Base-by-base conservation (phyloP, 37 sponge, comb jelly and placozoan species). In the Mnemiopsis leidyi region DNA sequence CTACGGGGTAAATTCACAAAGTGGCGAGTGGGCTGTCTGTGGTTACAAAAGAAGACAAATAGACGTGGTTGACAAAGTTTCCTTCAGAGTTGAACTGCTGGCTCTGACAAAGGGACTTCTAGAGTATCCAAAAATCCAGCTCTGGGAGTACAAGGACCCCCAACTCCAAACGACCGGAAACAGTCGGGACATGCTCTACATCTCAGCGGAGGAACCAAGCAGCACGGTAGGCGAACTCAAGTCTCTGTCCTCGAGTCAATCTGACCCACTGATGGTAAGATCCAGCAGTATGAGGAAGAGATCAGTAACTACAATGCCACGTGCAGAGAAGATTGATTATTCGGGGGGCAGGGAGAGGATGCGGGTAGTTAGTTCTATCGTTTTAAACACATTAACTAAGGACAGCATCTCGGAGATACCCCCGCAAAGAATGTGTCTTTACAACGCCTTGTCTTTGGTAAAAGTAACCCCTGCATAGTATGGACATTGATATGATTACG, bases 121-220 rank as follows among this genome's bases (percentile, higher is more conserved):
- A 28, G 90, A 85, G 26, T 85, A 28, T 26, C 90, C 90, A 28
- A 38, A 40, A 26, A 37, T 85, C 13, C 21, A 0, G 1, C 90
- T 85, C 0, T 85, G 90, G 90, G 90, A 85, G 26, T 85, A 40
- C 90, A 85, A 40, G 29, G 90, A 85, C 29, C 24, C 90, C 3
- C 90, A 85, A 39, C 90, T 85, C 90, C 90, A 85, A 26, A 85
- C 61, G 29, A 85, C 90, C 7, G 90, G 90, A 39, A 38, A 35
- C 5, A 40, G 61, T 26, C 90, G 90, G 3, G 90, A 85, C 36
- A 35, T 85, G 48, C 61, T 40, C 28, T 85, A 85, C 61, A 85
- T 85, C 61, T 39, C 23, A 28, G 36, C 26, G 33, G 79, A 77
- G 9, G 26, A 9, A 26, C 32, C 79, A 20, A 2, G 37, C 35